Base-by-base conservation (phyloP, 2,888 invertebrate species). In the Leptopilina syphax region DNA sequence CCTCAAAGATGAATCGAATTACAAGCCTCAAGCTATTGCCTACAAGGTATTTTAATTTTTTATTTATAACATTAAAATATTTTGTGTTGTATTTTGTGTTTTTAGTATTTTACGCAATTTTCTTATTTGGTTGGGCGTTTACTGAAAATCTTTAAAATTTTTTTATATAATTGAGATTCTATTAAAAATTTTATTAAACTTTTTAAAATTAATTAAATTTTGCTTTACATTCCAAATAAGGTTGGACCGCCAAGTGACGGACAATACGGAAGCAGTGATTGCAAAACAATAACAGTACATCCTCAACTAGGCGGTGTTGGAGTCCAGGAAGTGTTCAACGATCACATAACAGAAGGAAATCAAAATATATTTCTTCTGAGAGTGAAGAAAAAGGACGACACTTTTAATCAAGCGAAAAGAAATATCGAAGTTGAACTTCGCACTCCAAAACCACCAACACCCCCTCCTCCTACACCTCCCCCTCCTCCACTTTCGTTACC, bases 361-460 rank as follows among this genome's bases (percentile, higher is more conserved):
- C 85, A 89, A 9, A 86, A 89, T 66, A 86, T 92, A 18, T 92
- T 90, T 78, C 81, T 91, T 44, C 77, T 92, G 34, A 87, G 85
- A 8, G 85, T 92, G 50, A 90, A 90, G 65, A 92, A 89, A 78
- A 87, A 88, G 54, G 80, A 85, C 0, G 86, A 86, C 4, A 7
- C 47, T 0, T 10, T 47, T 0, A 84, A 86, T 0, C 77, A 82
- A 27, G 85, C 84, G 65, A 87, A 85, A 27, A 86, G 86, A 27
- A 89, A 91, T 77, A 78, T 92, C 8, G 92, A 92, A 79, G 77
- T 92, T 3, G 91, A 92, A 81, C 79, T 91, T n/a, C 84, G 87
- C 54, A 91, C 91, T 1, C 91, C 91, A 0, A 89, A 86, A 77
- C 85, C 84, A 44, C 86, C 87, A 18, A 82, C 81, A 7, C 82